Base-by-base conservation (phyloP, 2,888 invertebrate species). In the Epistrophe grossulariae region DNA sequence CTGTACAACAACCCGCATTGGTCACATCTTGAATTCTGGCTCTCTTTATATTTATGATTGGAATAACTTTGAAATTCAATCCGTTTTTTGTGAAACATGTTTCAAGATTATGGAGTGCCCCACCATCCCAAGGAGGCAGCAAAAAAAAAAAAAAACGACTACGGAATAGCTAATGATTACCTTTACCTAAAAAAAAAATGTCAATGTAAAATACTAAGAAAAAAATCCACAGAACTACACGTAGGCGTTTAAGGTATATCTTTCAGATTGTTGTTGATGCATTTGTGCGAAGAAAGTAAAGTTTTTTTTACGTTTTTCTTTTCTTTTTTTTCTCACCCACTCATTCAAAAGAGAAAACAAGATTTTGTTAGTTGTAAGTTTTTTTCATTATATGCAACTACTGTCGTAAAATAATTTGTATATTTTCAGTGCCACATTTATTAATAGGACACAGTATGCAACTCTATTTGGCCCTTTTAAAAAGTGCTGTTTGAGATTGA, bases 161-260 rank as follows among this genome's bases (percentile, higher is more conserved):
- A 74, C 78, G n/a, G 85, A 87, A 87, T 87, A 87, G 85, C 82
- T 87, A 87, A 87, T 82, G 85, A 87, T 87, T 87, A 78, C 70
- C 82, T 38, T 2, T 3, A 1, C 3, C 1, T 2, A 24, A 24
- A 1, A 10, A 55, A 80, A 84, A 84, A 71, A 57, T 35, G 59
- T 73, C 70, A 78, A 83, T 66, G 38, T 60, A 45, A 62, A 77
- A 62, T 55, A 43, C 45, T 48, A 78, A 71, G 28, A 73, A 68
- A 35, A 64, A 70, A 71, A 43, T 17, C n/a, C n/a, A n/a, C 52
- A 66, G 66, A 59, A 66, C 48, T 31, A 45, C 43, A 66, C 71
- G 70, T 74, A 84, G 72, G 72, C 81, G 81, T 82, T 71, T 17
- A 45, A n/a, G n/a, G 55, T 72, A 28, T 70, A 28, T 70, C n/a